Evolutionary conservation across 2,888 invertebrate genomes (phyloP), one percentile per base, ranked within the genome.

Genomic region (Ornithoptera priamus): DNA sequence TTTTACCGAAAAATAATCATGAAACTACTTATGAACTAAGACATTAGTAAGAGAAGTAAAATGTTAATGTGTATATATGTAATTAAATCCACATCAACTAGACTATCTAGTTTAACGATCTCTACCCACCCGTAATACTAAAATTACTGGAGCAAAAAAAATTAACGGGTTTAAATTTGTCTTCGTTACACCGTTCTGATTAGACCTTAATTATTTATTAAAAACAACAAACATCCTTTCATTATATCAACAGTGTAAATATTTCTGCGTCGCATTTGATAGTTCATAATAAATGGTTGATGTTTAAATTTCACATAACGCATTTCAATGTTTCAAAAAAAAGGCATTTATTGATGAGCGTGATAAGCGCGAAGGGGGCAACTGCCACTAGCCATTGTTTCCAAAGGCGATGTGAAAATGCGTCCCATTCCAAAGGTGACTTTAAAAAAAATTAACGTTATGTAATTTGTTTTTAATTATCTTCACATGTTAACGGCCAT

Each of bases 351-450:
- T 85, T 83, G 90, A 91, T 91, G 86, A 76, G 72, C 75, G 79
- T 77, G 90, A 91, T 89, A 88, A 89, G 83, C 78, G 65, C 77
- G 79, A 82, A 80, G 82, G 82, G 81, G 73, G 81, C 86, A 88
- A 89, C 89, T 84, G 89, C 82, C 84, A 84, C 86, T 87, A 85
- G 87, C 91, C 85, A 92, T 91, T 92, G 91, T 92, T 88, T 89
- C 85, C 85, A 86, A 75, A 74, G 69, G 72, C 78, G 77, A 81
- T 90, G 90, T 85, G 90, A 89, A 86, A 87, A 88, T 85, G 83
- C 77, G 80, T 81, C 85, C 78, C 80, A 78, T 86, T 85, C 81
- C 81, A 79, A 80, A 80, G 75, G 78, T 79, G 77, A 78, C 84
- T 85, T 85, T 87, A 30, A 46, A 46, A 67, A 83, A 86, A 83